Evolutionary conservation across 2,113 vertebrate species (phyloP), one percentile per base, ranked within the genome.

Genomic region (Saguinus imperator): DNA sequence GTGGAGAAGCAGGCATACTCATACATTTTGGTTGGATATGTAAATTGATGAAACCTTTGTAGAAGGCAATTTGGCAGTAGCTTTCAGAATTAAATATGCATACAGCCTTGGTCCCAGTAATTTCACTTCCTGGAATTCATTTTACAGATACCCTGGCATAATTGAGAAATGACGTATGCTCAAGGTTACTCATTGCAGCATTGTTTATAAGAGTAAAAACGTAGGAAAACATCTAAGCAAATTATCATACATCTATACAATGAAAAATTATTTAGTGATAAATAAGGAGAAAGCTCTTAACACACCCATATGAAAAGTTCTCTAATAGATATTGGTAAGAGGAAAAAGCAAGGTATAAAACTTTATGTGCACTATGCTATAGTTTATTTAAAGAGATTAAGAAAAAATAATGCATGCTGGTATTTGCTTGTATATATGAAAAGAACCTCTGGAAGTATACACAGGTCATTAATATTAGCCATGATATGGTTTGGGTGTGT

Each of bases 11-110:
- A 82, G 68, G 29, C 35, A 40, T 32, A n/a, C 17, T 40, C 1
- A 1, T 58, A 21, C 6, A 29, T 68, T 87, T 80, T 23, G 57
- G 25, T 32, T 83, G 57, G 9, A 72, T 52, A 27, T 81, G 48
- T 85, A 94, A 90, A 82, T 77, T 84, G 87, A 84, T 66, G 87
- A 94, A 95, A 48, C 37, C 10, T 21, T 89, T 89, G 66, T 9
- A 66, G 70, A 50, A 89, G 68, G 80, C 84, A 94, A 76, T 77
- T 87, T 95, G 93, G 85, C 72, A 94, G 29, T 29, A 80, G 43
- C 83, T 83, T 97, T 89, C 20, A 64, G 43, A 96, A 85, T 96
- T 85, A 97, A 96, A 97, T 90, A 92, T 94, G 83, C 45, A 84
- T 87, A 45, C 50, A 75, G 50, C 40, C 27, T 92, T 90, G 43